Base-by-base conservation (phyloP, 1,140 invertebrate genomes). In the Dreissena rostriformis region DNA sequence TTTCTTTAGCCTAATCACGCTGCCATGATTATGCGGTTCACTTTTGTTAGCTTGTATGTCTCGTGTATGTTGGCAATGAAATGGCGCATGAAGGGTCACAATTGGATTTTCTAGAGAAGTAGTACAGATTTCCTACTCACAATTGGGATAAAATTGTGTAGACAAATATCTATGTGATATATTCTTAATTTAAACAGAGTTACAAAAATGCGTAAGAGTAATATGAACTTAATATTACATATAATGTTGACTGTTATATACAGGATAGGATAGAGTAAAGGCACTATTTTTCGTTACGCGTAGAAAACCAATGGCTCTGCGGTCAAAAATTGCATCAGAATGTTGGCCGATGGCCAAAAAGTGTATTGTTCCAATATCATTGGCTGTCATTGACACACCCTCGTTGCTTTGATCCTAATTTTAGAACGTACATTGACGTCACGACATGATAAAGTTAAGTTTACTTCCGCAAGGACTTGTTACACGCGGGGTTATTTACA, bases 271-370 rank as follows among this genome's bases (percentile, higher is more conserved):
- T 61, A 19, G 2, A 61, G 6, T 74, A 11, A 24, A 22, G 2
- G 71, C 12, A 72, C n/a, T 81, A 63, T 82, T 51, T 82, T 63
- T 28, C 15, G 28, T 11, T 29, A 10, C 28, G 53, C 68, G 71
- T 63, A 75, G 63, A 75, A n/a, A 51, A 52, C 39, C 49, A 22
- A 39, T 39, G 55, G 80, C 75, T 52, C 67, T 66, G 49, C 51
- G 80, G 80, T 73, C 28, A 17, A 26, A 57, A 74, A 52, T 82
- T 82, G 80, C 80, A 75, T 82, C 80, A 82, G 80, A 82, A 82
- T 74, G 29, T 82, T 82, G 80, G 80, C 55, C 11, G 22, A 7
- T 67, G 52, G 29, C 80, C 80, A 82, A 68, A 73, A 29, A 55
- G 1, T 53, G 22, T 24, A 61, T 24, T 61, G 19, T 39, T 68